Conservation (phyloP, 2,888 invertebrate species). For the Tyria jacobaeae region DNA sequence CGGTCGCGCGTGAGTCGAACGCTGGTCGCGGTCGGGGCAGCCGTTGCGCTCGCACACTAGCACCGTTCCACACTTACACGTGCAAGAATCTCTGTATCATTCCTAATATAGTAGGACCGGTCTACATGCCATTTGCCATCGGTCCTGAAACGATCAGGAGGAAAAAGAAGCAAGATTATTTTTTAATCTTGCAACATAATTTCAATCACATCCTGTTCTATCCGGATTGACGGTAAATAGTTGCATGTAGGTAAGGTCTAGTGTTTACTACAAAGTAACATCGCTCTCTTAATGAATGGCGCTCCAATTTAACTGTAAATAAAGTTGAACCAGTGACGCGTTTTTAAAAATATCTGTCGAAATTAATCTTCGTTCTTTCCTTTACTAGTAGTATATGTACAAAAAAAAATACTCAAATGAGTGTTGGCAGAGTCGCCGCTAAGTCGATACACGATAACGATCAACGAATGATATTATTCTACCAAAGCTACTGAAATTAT, state of each 20-base stretch:
- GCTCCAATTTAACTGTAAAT: constrained; percentile 53
- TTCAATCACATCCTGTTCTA: neutral
- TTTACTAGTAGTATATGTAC: constrained; percentile 58
- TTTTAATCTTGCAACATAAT: neutral
- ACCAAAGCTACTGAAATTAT: constrained; percentile 85
- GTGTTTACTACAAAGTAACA: constrained; percentile 59
- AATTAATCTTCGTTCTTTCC: constrained; percentile 55
- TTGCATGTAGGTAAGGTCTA: constrained; percentile 23
- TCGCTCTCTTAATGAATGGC: constrained; percentile 68
- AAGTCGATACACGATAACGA: constrained; percentile 57
- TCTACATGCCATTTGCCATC: constrained; percentile 8
- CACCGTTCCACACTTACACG: constrained; percentile 82
- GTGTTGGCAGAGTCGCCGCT: constrained; percentile 47
- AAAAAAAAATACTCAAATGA: constrained; percentile 70
- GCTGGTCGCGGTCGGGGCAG: constrained; percentile 81
- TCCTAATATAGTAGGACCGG: constrained; percentile 50
- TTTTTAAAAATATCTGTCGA: constrained; percentile 45
- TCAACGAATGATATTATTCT: constrained; percentile 77
- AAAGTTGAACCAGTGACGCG: constrained; percentile 52
- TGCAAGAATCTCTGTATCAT: constrained; percentile 76
- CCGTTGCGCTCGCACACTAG: constrained; percentile 84
- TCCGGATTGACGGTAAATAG: constrained; percentile 16
- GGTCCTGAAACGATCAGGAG: constrained; percentile 1
- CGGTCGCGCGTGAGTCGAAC: constrained; percentile 82
- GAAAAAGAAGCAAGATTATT: neutral